These are phyloP conservation scores for Pipistrellus pygmaeus DNA, from an alignment of 2,797 vertebrate genomes.

Conservation along the genomic window DNA sequence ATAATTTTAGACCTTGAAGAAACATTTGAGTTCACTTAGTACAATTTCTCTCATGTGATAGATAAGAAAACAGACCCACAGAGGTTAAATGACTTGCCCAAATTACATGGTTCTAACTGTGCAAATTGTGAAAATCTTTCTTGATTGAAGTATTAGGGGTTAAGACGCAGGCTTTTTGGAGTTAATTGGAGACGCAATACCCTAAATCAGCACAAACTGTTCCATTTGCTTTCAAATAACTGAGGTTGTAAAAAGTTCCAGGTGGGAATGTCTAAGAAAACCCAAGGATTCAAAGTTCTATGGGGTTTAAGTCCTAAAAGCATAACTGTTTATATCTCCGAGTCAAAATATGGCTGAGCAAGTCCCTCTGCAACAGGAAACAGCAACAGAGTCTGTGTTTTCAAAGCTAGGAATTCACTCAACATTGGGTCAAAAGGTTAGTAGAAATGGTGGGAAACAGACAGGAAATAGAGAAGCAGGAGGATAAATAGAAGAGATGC, in stretches of 20 bases:
- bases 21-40: constrained; percentile 31
- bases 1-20: constrained; percentile 58
- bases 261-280: constrained; percentile 63
- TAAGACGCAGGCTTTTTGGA: constrained; percentile 17
- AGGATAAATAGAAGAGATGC: constrained; percentile 32
- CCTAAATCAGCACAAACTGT: constrained; percentile 48
- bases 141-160: constrained; percentile 61
- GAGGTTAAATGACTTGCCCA: constrained; percentile 65
- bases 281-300: constrained; percentile 17
- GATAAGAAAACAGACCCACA: constrained; percentile 52
- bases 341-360: not conserved
- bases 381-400: not conserved
- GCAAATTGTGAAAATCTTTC: constrained; percentile 60
- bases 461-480: not conserved
- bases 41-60: constrained; percentile 47
- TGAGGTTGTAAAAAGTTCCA: constrained; percentile 50
- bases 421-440: constrained; percentile 46
- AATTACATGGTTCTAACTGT: constrained; percentile 67
- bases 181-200: constrained; percentile 60
- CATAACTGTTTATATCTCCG: constrained; percentile 28
- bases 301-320: not conserved
- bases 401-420: constrained; percentile 31
- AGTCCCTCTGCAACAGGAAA: constrained; percentile 3
- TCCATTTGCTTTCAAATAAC: constrained; percentile 67
- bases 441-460: constrained; percentile 3